Percentiles rank a stretch among this genome's conserved stretches.
Conservation (phyloP, 2,113 vertebrate genomes). For the Chelonoidis abingdonii region DNA sequence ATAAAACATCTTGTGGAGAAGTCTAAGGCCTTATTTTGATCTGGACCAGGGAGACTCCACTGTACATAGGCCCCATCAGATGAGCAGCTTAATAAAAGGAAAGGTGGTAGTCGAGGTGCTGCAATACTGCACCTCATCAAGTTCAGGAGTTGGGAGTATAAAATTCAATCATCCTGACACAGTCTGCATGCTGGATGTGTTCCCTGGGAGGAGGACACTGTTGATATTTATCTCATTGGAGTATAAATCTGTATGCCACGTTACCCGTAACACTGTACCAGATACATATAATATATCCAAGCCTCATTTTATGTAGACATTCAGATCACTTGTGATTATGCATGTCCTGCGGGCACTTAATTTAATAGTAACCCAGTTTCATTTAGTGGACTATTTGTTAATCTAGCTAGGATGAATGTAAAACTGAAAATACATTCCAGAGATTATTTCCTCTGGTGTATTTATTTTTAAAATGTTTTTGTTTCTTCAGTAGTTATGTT, state of each 20-base stretch:
- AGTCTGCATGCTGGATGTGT: background rate
- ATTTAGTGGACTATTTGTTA: constrained; percentile 58
- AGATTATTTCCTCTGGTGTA: constrained; percentile 47
- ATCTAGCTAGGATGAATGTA: constrained; percentile 37
- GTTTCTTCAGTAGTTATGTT: constrained; percentile 46
- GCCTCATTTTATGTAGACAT: background rate
- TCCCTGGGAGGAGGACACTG: background rate
- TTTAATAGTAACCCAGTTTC: constrained; percentile 28
- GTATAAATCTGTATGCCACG: background rate
- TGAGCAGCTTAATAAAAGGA: background rate
- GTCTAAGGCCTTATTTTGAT: background rate
- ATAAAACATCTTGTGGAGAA: background rate
- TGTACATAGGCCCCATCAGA: background rate
- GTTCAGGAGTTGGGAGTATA: background rate
- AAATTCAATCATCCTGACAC: background rate
- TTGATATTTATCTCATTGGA: background rate
- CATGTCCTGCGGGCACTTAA: background rate
- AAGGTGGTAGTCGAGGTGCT: background rate
- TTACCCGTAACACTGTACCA: background rate
- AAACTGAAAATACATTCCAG: constrained; percentile 51
- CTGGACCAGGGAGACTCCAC: background rate
- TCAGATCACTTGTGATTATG: background rate
- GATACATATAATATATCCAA: background rate
- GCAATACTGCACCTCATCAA: background rate
- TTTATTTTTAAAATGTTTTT: constrained; percentile 56